These are phyloP conservation scores for Steatocranus sp. DNA, from an alignment of 2,797 vertebrate species.

Conservation along the genomic window DNA sequence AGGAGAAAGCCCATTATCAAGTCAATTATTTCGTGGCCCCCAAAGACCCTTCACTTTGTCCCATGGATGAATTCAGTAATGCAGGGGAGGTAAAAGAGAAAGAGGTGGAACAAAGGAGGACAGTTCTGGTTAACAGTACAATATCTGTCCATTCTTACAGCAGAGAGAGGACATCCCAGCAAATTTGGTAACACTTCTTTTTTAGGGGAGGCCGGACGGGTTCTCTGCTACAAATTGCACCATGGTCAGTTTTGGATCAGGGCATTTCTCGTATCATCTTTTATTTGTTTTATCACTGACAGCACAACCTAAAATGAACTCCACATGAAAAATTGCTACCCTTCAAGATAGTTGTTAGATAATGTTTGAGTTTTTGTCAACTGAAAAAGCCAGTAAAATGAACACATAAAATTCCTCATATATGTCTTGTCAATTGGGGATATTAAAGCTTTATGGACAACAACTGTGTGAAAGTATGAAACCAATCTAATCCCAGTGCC, in stretches of 20 bases:
- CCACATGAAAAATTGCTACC: conserved; percentile 3
- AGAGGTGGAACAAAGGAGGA: not conserved
- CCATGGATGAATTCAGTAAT: conserved; percentile 3
- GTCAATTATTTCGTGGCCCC: conserved; percentile 70
- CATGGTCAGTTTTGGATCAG: not conserved
- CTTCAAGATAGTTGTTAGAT: conserved; percentile 21
- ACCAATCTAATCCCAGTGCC: not conserved
- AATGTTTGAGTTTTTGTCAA: not conserved
- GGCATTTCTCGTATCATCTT: not conserved
- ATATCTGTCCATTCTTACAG: not conserved
- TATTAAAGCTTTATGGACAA: conserved; percentile 12
- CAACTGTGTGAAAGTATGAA: not conserved
- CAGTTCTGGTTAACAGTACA: not conserved
- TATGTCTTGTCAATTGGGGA: conserved; percentile 11
- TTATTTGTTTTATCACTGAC: not conserved
- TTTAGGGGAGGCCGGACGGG: not conserved
- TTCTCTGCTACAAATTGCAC: conserved; percentile 2
- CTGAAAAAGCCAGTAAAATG: conserved; percentile 2
- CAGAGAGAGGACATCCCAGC: not conserved
- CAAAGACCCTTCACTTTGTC: conserved; percentile 45
- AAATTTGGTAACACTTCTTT: not conserved
- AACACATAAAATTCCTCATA: conserved; percentile 9
- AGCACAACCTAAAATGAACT: conserved; percentile 9
- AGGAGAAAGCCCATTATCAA: conserved; percentile 62
- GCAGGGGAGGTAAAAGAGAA: not conserved